Percentiles rank a stretch among this genome's conserved stretches.
These are phyloP conservation scores for Drosophila meridiana DNA, from an alignment of 2,888 invertebrate genomes.

Conservation along the genomic window DNA sequence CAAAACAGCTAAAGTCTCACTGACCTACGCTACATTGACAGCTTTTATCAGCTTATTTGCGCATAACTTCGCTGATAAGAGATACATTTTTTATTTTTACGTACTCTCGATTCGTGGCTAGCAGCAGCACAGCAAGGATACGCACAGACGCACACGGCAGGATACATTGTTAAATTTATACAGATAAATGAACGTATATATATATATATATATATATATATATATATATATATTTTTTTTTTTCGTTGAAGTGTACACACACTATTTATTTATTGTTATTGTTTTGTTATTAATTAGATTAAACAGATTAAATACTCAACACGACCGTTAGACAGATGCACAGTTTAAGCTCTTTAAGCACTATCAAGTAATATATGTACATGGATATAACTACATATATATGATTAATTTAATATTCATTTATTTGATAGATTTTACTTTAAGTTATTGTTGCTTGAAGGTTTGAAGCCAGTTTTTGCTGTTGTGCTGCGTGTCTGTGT, in stretches of 20 bases:
- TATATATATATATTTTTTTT: no score
- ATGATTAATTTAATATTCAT: constrained; percentile 11
- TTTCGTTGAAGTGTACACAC: neutral
- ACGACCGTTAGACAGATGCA: constrained; percentile 44
- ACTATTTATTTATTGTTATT: constrained; percentile 13
- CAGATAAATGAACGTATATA: neutral
- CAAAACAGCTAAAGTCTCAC: constrained; percentile 30
- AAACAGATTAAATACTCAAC: constrained; percentile 6
- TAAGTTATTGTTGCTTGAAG: constrained; percentile 40
- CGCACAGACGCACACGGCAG: constrained; percentile 59
- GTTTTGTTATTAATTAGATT: constrained; percentile 22
- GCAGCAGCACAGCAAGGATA: constrained; percentile 26
- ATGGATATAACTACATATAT: neutral
- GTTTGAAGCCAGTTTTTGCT: constrained; percentile 45
- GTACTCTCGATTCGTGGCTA: constrained; percentile 67
- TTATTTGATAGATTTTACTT: constrained; percentile 13
- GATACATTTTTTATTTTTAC: constrained; percentile 77
- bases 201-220: no score
- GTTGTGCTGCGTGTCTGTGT: constrained; percentile 64
- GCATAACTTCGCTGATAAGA: constrained; percentile 71
- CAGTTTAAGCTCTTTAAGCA: constrained; percentile 46
- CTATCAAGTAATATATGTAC: constrained; percentile 19
- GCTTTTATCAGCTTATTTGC: constrained; percentile 57
- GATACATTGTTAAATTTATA: constrained; percentile 17
- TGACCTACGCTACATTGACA: constrained; percentile 23